Percentiles rank a stretch among this genome's conserved stretches.
phyloP scores from a whole-genome alignment of 2,113 vertebrate species.

The Heteronetta atricapilla region DNA sequence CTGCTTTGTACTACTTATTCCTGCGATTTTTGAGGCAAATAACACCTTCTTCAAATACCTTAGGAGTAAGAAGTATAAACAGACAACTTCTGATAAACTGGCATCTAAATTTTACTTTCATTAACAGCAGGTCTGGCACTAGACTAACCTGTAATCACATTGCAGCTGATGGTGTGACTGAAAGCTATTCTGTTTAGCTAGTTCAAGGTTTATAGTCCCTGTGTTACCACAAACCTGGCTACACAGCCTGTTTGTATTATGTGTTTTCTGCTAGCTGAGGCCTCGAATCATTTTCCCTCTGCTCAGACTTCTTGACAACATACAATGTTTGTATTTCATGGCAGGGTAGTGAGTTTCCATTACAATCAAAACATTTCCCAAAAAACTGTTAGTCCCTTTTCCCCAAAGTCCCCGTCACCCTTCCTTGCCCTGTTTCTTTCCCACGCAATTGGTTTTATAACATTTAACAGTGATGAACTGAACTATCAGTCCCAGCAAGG shows the following conservation, averaged over 20 bases:
- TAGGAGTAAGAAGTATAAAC: background rate
- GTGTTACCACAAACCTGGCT: background rate
- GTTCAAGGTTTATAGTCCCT: background rate
- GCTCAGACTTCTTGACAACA: background rate
- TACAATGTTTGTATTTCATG: background rate
- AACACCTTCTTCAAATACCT: background rate
- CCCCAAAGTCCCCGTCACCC: background rate
- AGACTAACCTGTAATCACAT: background rate
- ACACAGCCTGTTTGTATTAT: background rate
- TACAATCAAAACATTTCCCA: background rate
- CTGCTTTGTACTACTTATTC: background rate
- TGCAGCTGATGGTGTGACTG: background rate
- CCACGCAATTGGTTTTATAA: background rate
- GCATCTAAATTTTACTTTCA: background rate
- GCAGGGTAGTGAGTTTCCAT: background rate
- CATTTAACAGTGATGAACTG: background rate
- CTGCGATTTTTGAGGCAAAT: background rate
- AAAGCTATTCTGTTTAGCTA: background rate
- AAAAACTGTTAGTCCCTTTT: background rate
- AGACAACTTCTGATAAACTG: background rate
- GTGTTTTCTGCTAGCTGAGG: background rate
- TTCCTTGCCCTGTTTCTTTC: background rate
- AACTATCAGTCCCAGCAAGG: background rate
- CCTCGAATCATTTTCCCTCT: conserved; percentile 1
- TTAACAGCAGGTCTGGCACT: background rate